Percentiles rank a stretch among this genome's conserved stretches.
These are phyloP conservation scores for Mus caroli DNA, from an alignment of 2,797 vertebrate genomes.

Conservation along the genomic window DNA sequence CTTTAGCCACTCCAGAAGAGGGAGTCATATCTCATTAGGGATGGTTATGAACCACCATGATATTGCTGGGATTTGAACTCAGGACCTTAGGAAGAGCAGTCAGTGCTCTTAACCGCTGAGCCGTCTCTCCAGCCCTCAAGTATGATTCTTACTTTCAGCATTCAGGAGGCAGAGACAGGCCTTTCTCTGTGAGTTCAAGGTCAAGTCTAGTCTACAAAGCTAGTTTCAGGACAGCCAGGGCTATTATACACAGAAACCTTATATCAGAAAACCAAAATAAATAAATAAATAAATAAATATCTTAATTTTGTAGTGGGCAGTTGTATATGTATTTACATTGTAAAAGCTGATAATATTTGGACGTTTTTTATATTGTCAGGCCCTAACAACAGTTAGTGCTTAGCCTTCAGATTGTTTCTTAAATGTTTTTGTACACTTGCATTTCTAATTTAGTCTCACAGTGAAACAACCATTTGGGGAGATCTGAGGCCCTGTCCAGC, in stretches of 20 bases:
- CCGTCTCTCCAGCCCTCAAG: too few relatives aligned
- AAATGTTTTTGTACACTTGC: not conserved
- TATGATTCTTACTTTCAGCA: not conserved
- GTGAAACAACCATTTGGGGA: conserved; percentile 16
- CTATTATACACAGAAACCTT: not conserved
- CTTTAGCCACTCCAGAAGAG: too few relatives aligned
- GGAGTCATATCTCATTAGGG: too few relatives aligned
- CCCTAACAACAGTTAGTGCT: not conserved
- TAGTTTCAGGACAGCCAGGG: not conserved
- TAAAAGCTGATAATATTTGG: not conserved
- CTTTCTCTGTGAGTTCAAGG: not conserved
- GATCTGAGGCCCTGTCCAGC: conserved; percentile 18
- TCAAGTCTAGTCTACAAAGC: not conserved
- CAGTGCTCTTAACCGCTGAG: too few relatives aligned
- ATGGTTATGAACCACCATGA: too few relatives aligned
- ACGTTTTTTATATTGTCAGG: not conserved
- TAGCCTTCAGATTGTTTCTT: not conserved
- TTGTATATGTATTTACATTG: not conserved
- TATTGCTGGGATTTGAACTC: too few relatives aligned
- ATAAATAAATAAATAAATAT: not conserved
- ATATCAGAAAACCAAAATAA: not conserved
- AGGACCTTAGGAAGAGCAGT: too few relatives aligned
- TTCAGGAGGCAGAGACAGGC: not conserved
- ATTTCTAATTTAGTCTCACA: conserved; percentile 10
- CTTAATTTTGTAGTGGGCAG: not conserved